Percentiles rank a stretch among this genome's conserved stretches.
Evolutionary conservation across 2,113 vertebrate species (phyloP).

Genomic region (Azemiops feae): DNA sequence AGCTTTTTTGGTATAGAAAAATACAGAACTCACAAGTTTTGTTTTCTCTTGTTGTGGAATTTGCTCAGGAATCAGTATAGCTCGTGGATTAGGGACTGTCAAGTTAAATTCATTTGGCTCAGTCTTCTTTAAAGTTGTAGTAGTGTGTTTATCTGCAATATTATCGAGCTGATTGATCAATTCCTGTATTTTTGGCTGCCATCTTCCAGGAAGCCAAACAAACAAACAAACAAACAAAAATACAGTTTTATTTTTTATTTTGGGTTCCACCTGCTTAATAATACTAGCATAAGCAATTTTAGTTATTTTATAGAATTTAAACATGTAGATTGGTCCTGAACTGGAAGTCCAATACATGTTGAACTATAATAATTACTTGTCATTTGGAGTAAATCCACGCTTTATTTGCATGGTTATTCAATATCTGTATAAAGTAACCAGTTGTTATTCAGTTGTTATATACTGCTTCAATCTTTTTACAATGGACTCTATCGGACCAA

Average conservation of each 20-base stretch:
- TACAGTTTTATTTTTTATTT: slow-evolving; percentile 23
- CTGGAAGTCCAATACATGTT: background rate
- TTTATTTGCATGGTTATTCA: background rate
- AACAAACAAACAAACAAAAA: slow-evolving; percentile 37
- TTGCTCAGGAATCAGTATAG: slow-evolving; percentile 70
- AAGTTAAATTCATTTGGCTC: slow-evolving; percentile 81
- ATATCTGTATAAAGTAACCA: background rate
- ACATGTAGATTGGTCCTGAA: background rate
- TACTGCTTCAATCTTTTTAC: too few species aligned
- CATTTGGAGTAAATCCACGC: background rate
- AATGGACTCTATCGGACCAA: too few species aligned
- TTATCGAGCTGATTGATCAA: slow-evolving; percentile 73
- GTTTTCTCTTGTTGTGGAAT: slow-evolving; percentile 71
- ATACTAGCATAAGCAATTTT: background rate
- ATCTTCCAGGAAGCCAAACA: slow-evolving; percentile 64
- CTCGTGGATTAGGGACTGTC: slow-evolving; percentile 74
- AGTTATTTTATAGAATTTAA: background rate
- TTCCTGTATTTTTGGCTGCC: slow-evolving; percentile 79
- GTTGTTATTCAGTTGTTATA: too few species aligned
- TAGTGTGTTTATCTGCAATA: slow-evolving; percentile 27
- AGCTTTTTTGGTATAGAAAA: background rate
- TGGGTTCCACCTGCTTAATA: background rate
- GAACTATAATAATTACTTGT: background rate
- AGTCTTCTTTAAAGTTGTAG: slow-evolving; percentile 65
- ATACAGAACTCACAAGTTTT: slow-evolving; percentile 74